Evolutionary conservation across 2,888 invertebrate species (phyloP).

Genomic region (Leptopilina drosophilae): DNA sequence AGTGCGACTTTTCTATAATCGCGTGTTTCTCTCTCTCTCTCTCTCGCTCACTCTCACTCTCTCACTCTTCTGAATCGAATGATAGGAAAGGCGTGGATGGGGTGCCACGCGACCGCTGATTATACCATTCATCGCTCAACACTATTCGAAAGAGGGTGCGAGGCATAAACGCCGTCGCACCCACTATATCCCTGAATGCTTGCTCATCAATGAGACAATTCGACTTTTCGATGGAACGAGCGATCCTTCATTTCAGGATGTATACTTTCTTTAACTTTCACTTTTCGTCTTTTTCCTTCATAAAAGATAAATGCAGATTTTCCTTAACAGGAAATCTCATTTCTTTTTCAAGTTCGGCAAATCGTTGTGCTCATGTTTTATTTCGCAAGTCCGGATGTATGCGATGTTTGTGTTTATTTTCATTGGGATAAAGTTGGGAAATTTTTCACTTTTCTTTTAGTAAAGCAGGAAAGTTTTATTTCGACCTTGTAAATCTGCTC

Average conservation of each 20-base stretch:
- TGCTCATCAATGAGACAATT: conserved; percentile 76
- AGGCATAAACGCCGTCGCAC: conserved; percentile 72
- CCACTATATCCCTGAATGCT: conserved; percentile 69
- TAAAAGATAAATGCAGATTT: conserved; percentile 2
- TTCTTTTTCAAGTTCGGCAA: neutral
- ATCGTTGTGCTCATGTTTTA: too few relatives aligned
- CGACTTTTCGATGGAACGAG: conserved; percentile 57
- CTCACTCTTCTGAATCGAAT: conserved; percentile 53
- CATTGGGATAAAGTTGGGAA: too few relatives aligned
- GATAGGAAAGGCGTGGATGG: conserved; percentile 65
- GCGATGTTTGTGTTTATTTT: too few relatives aligned
- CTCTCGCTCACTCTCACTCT: conserved; percentile 11
- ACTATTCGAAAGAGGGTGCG: conserved; percentile 71
- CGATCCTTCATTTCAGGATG: conserved; percentile 45
- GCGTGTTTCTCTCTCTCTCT: conserved; percentile 54
- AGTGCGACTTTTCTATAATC: conserved; percentile 64
- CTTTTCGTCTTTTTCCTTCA: neutral
- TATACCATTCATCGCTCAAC: conserved; percentile 76
- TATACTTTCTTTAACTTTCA: conserved; percentile 28
- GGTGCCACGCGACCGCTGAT: conserved; percentile 76
- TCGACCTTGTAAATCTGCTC: too few relatives aligned
- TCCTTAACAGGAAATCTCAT: neutral
- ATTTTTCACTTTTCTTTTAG: too few relatives aligned
- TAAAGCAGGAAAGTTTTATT: too few relatives aligned
- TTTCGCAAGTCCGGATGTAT: too few relatives aligned